A percentile compares a stretch with the other conserved stretches of the same genome.
phyloP scores from a whole-genome alignment of 2,888 invertebrate species.

The Parasteatoda lunata region DNA sequence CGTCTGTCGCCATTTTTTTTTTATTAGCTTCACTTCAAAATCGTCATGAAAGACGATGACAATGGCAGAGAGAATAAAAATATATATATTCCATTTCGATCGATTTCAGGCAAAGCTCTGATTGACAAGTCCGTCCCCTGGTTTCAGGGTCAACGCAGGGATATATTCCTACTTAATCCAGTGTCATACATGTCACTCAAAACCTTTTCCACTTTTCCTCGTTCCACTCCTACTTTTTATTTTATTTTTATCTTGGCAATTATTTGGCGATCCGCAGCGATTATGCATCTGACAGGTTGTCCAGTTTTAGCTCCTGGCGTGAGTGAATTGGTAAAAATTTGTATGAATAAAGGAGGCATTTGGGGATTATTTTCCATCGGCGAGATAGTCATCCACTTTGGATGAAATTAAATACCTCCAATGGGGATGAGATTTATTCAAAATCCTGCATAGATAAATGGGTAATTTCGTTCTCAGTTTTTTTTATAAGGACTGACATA shows the following conservation, averaged over 20 bases:
- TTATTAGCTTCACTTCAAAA: slow-evolving; percentile 12
- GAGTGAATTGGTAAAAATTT: background rate
- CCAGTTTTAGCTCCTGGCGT: background rate
- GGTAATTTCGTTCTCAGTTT: too few species aligned
- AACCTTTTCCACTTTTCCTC: background rate
- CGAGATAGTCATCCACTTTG: background rate
- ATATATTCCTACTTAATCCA: slow-evolving; percentile 57
- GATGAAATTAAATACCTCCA: background rate
- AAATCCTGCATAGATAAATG: too few species aligned
- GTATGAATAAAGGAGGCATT: background rate
- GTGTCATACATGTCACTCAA: slow-evolving; percentile 57
- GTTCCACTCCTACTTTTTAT: background rate
- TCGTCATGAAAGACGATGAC: background rate
- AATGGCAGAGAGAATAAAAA: background rate
- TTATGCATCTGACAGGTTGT: slow-evolving; percentile 5
- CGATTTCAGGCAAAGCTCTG: slow-evolving; percentile 16
- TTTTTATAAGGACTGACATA: too few species aligned
- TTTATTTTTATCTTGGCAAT: slow-evolving; percentile 1
- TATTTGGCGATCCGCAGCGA: background rate
- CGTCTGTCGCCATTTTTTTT: background rate
- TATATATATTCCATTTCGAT: slow-evolving; percentile 6
- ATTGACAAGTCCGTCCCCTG: slow-evolving; percentile 24
- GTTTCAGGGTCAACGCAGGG: slow-evolving; percentile 27
- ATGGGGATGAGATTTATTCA: too few species aligned
- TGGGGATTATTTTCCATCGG: background rate